phyloP scores from a whole-genome alignment of 1,140 invertebrate genomes.

The Aporrectodea caliginosa region DNA sequence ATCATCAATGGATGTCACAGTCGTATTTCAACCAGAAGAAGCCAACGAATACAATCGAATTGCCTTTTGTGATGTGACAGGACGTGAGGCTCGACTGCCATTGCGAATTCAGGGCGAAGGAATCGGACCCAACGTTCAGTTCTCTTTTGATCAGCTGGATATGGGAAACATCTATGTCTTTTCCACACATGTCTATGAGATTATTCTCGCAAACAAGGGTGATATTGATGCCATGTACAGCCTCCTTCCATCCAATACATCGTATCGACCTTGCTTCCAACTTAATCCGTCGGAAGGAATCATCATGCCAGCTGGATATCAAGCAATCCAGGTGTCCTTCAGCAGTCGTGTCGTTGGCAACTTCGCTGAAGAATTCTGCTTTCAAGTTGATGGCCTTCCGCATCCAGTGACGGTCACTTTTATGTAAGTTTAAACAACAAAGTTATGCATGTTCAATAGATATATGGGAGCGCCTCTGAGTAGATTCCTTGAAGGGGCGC shows the following conservation, averaged over 20 bases:
- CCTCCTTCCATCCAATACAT: conserved; percentile 43
- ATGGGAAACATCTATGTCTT: conserved; percentile 56
- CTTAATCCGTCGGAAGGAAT: conserved; percentile 55
- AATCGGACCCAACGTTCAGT: conserved; percentile 52
- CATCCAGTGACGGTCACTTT: not conserved
- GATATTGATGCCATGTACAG: conserved; percentile 56
- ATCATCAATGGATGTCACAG: conserved; percentile 46
- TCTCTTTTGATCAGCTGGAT: conserved; percentile 51
- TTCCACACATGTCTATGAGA: conserved; percentile 53
- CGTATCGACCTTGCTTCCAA: conserved; percentile 51
- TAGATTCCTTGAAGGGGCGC: too few relatives aligned
- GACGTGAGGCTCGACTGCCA: conserved; percentile 51
- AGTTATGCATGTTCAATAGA: too few relatives aligned
- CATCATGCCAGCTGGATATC: conserved; percentile 53
- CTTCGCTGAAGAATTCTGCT: conserved; percentile 52
- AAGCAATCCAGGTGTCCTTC: conserved; percentile 53
- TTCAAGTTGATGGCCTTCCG: conserved; percentile 49
- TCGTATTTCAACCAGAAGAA: conserved; percentile 54
- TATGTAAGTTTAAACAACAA: conserved; percentile 14
- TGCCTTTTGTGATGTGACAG: conserved; percentile 55
- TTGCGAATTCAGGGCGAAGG: conserved; percentile 52
- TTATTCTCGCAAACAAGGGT: conserved; percentile 55
- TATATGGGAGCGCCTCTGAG: too few relatives aligned
- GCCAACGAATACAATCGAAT: conserved; percentile 50
- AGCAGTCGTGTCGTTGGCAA: conserved; percentile 50